These are phyloP conservation scores for Steatornis caripensis DNA, from an alignment of 2,113 vertebrate genomes.

Conservation along the genomic window DNA sequence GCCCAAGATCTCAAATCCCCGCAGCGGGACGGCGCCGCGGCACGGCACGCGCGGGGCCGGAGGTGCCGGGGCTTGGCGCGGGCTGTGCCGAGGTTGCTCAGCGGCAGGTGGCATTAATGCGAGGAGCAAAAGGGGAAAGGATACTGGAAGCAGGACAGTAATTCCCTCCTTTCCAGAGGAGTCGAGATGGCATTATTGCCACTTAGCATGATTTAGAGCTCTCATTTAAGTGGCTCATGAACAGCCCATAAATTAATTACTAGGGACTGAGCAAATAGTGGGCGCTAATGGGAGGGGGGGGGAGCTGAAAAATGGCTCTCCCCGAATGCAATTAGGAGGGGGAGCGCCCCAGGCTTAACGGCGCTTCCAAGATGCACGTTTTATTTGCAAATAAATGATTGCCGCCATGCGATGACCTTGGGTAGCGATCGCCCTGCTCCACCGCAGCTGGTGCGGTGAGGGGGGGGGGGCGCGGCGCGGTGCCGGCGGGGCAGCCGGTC, in stretches of 20 bases:
- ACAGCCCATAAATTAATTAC: slow-evolving; percentile 50
- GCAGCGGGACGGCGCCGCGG: too few species aligned
- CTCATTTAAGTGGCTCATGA: slow-evolving; percentile 23
- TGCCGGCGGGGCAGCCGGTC: neutral
- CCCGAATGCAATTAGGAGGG: neutral
- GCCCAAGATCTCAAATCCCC: neutral
- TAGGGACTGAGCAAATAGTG: slow-evolving; percentile 17
- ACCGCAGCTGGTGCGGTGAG: neutral
- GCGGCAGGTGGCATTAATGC: neutral
- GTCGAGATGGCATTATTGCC: neutral
- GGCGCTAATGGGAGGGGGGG: neutral
- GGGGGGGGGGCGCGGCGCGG: too few species aligned
- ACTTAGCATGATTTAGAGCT: slow-evolving; percentile 43
- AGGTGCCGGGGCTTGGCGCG: neutral
- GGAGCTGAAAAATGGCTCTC: neutral
- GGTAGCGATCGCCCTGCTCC: neutral
- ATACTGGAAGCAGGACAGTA: neutral
- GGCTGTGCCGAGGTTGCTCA: neutral
- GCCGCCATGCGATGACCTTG: neutral
- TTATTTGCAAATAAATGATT: neutral
- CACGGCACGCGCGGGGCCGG: neutral
- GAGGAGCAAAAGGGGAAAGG: neutral
- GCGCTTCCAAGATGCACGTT: neutral
- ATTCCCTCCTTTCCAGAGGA: slow-evolving; percentile 20
- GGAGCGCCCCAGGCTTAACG: neutral